Base-by-base conservation (phyloP, 2,113 vertebrate genomes). In the Garra rufa region DNA sequence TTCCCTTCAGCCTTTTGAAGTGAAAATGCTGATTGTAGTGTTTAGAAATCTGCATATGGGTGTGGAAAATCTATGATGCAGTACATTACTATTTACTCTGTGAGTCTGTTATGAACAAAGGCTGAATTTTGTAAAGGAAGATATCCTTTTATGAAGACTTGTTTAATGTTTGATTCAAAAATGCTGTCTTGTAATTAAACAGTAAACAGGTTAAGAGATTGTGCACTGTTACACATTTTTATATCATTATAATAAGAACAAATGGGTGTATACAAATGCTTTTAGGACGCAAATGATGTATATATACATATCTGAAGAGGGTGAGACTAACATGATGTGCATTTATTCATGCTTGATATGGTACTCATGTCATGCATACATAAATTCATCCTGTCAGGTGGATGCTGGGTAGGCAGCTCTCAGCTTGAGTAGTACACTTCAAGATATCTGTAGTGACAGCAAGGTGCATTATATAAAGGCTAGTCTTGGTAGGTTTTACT, bases 21-120 rank as follows among this genome's bases (percentile, higher is more conserved):
- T 26, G 24, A 84, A 85, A 81, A 21, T 81, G 84, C 84, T 81
- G 84, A 85, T 48, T 81, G 19, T 75, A 46, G 84, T 6, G 9
- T 75, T 74, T 50, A 13, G 13, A 63, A 81, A 75, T 65, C 69
- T 63, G 55, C 69, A 73, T 70, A 70, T 50, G 84, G 84, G 43
- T 74, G n/a, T 19, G 19, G 44, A 75, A 70, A 57, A 55, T 61
- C 50, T 70, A 65, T 74, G 46, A 48, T 61, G 50, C 77, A 59
- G 67, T 73, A 46, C 75, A 70, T 69, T 77, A 70, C 75, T 84
- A 52, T 78, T 59, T 59, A 63, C 30, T 63, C 52, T 26, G 28
- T 55, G 28, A 7, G 69, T 80, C 14, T 7, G 9, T 28, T 50
- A 74, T 52, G 70, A 85, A 63, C 59, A 81, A 85, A 57, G 69